These are phyloP conservation scores for Etheostoma cragini DNA, from an alignment of 2,113 vertebrate genomes.

Conservation along the genomic window DNA sequence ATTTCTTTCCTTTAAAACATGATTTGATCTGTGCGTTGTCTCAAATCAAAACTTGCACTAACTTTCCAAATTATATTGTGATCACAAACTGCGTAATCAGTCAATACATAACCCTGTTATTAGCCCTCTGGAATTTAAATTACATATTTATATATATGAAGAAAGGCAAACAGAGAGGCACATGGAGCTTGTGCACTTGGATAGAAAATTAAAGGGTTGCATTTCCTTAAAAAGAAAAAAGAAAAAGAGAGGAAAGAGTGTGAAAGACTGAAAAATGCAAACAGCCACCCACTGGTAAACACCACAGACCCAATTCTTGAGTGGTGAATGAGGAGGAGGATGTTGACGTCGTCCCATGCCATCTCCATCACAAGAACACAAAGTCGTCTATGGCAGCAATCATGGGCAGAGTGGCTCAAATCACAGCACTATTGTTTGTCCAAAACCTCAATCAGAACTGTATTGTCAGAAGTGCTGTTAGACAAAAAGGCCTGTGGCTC, in stretches of 20 bases:
- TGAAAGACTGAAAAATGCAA: constrained; percentile 12
- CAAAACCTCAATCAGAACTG: constrained; percentile 71
- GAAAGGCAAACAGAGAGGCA: not conserved
- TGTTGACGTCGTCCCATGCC: constrained; percentile 36
- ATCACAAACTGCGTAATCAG: not conserved
- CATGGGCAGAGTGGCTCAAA: constrained; percentile 60
- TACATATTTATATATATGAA: not conserved
- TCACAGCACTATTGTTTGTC: constrained; percentile 74
- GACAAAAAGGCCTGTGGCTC: constrained; percentile 28
- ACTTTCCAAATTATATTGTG: not conserved
- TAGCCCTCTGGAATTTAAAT: not conserved
- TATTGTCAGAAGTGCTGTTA: constrained; percentile 60
- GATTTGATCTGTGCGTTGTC: not conserved
- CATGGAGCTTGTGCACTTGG: not conserved
- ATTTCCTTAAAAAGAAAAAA: not conserved
- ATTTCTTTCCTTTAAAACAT: constrained; percentile 1
- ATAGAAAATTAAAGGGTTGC: constrained; percentile 4
- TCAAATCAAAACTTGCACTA: not conserved
- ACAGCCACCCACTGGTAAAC: constrained; percentile 32
- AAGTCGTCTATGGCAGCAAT: constrained; percentile 56
- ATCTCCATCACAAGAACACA: constrained; percentile 45
- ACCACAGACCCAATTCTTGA: constrained; percentile 21
- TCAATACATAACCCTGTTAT: not conserved
- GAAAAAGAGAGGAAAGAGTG: not conserved
- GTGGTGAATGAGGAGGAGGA: constrained; percentile 35